Percentiles rank a stretch among this genome's conserved stretches.
Conservation (phyloP, 1,140 invertebrate genomes). For the Notospermus geniculatus region DNA sequence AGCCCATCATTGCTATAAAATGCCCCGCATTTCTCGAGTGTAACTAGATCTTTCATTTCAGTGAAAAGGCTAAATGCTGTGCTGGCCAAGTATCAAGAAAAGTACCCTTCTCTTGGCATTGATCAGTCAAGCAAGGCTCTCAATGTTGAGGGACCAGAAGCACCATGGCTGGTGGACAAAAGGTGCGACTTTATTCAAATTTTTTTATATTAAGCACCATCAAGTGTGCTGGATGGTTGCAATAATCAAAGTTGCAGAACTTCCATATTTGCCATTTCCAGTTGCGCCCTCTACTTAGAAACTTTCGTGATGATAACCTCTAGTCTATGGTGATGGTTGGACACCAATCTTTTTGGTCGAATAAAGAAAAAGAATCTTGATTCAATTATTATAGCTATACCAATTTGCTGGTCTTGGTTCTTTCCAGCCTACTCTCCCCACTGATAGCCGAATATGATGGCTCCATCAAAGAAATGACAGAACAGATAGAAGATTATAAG, state of each 20-base stretch:
- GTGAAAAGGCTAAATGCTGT: slow-evolving; percentile 10
- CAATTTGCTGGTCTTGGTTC: too few relatives aligned
- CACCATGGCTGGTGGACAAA: slow-evolving; percentile 31
- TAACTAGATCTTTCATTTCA: not conserved
- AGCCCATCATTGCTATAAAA: too few relatives aligned
- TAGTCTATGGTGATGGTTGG: not conserved
- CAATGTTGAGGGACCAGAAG: slow-evolving; percentile 16
- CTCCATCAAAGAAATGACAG: slow-evolving; percentile 28
- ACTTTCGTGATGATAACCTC: not conserved
- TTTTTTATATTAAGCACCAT: not conserved
- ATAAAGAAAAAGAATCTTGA: too few relatives aligned
- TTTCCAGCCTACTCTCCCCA: slow-evolving; percentile 31
- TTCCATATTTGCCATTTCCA: not conserved
- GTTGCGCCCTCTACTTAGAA: not conserved
- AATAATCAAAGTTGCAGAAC: not conserved
- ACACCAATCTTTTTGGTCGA: not conserved
- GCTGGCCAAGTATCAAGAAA: slow-evolving; percentile 5
- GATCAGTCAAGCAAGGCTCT: slow-evolving; percentile 10
- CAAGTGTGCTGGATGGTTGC: not conserved
- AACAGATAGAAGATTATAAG: slow-evolving; percentile 23
- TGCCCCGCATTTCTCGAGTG: too few relatives aligned
- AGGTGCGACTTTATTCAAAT: slow-evolving; percentile 14
- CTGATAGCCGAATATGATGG: slow-evolving; percentile 37
- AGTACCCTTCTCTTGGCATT: not conserved
- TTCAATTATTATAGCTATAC: too few relatives aligned